Evolutionary conservation across 2,113 vertebrate genomes (phyloP).

Genomic region (Excalfactoria chinensis): DNA sequence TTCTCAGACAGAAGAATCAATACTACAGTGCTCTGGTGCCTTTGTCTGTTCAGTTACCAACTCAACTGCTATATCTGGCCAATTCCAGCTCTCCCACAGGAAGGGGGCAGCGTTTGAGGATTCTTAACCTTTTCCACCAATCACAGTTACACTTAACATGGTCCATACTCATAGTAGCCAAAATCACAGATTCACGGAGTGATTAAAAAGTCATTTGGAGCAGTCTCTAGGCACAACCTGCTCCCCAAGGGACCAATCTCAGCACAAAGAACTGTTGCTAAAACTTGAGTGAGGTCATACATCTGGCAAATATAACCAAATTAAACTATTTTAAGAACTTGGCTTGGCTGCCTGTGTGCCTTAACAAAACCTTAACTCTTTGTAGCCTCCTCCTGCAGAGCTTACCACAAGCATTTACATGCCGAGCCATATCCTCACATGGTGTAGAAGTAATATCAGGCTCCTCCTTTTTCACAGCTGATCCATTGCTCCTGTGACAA

Average conservation of each 20-base stretch:
- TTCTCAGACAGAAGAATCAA: not conserved
- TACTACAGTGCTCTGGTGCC: not conserved
- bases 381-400: not conserved
- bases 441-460: rapidly evolving
- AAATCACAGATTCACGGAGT: not conserved
- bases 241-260: constrained; percentile 59
- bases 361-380: constrained; percentile 72
- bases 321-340: constrained; percentile 69
- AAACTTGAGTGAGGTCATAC: constrained; percentile 73
- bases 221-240: not conserved
- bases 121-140: constrained; percentile 80
- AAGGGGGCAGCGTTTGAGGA: constrained; percentile 82
- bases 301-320: constrained; percentile 72
- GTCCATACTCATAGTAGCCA: constrained; percentile 66
- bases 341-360: constrained; percentile 41
- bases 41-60: constrained; percentile 41
- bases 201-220: constrained; percentile 49
- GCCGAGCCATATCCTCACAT: not conserved
- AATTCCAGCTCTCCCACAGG: constrained; percentile 79
- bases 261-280: constrained; percentile 66
- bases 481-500: not conserved
- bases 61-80: constrained; percentile 28
- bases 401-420: not conserved
- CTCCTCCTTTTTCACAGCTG: not conserved
- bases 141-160: constrained; percentile 78